phyloP scores from a whole-genome alignment of 2,888 invertebrate genomes.

The Microctonus brassicae region DNA sequence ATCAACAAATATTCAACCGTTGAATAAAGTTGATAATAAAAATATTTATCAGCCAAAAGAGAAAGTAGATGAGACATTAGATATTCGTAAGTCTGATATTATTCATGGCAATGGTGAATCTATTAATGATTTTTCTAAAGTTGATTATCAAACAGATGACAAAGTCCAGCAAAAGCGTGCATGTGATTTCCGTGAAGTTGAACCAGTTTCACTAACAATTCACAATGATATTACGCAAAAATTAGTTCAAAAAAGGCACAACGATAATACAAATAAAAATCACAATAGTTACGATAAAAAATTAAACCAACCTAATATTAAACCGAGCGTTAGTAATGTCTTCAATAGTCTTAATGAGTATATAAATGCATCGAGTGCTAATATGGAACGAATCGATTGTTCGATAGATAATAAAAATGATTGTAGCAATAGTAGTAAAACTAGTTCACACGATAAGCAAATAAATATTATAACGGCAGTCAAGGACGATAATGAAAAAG shows the following conservation, averaged over 20 bases:
- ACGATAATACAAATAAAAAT: constrained; percentile 54
- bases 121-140: constrained; percentile 58
- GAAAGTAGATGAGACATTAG: constrained; percentile 33
- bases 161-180: constrained; percentile 55
- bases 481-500: constrained; percentile 10
- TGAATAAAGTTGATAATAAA: not conserved
- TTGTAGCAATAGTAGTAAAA: constrained; percentile 38
- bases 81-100: constrained; percentile 34
- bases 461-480: not conserved
- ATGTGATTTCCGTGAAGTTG: constrained; percentile 50
- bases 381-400: constrained; percentile 45
- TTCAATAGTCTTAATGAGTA: constrained; percentile 77
- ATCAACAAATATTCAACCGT: not conserved
- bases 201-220: constrained; percentile 51
- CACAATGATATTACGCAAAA: constrained; percentile 62
- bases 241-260: constrained; percentile 58
- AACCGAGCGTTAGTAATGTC: constrained; percentile 75
- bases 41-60: constrained; percentile 31
- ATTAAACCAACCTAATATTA: constrained; percentile 63
- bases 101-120: constrained; percentile 48
- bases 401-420: constrained; percentile 40
- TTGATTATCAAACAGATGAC: constrained; percentile 48
- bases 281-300: constrained; percentile 63
- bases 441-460: constrained; percentile 20
- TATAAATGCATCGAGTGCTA: constrained; percentile 69